Base-by-base conservation (phyloP, 2,113 vertebrate genomes). In the Dryoscopus gambensis region DNA sequence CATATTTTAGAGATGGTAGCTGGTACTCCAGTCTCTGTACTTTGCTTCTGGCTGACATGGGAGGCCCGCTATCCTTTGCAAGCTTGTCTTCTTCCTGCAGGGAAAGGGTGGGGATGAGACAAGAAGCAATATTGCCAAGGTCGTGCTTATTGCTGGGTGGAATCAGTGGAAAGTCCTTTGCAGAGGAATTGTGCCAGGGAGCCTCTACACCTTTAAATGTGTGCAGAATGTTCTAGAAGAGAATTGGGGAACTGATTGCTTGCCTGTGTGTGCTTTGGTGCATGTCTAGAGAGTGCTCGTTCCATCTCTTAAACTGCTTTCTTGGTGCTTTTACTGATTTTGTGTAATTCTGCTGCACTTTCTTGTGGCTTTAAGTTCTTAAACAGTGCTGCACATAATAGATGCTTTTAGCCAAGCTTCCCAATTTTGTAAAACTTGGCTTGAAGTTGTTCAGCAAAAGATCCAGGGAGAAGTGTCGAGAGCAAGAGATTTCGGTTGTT, bases 281-380 rank as follows among this genome's bases (percentile, higher is more conserved):
- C 28, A 3, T 0, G 0, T 69, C 50, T 53, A 11, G 42, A 40
- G 39, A 30, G 46, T 1, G 0, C 35, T 75, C 35, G 9, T 70
- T 69, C 77, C 17, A 14, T 37, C 19, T 21, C 25, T 73, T 56
- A 10, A 64, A 13, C 15, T 33, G 30, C 22, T 89, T 62, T 52
- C 33, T 60, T 47, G 56, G 28, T 0, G 1, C 39, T 35, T 27
- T 30, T 21, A 2, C 35, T 73, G 55, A 5, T 57, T 47, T 22
- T 63, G 4, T 39, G 44, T 56, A 39, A 40, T 68, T 76, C 30
- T 59, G 2, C 71, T 40, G 8, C 0, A 0, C 31, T 65, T 86
- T 33, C 27, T n/a, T 8, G 3, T 65, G 67, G 28, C 24, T 85
- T 74, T 15, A 28, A 13, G 2, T 57, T 65, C 62, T 47, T 28